A percentile compares a stretch with the other conserved stretches of the same genome.
These are phyloP conservation scores for Thaumetopoea pityocampa DNA, from an alignment of 1,140 invertebrate species.

Conservation along the genomic window DNA sequence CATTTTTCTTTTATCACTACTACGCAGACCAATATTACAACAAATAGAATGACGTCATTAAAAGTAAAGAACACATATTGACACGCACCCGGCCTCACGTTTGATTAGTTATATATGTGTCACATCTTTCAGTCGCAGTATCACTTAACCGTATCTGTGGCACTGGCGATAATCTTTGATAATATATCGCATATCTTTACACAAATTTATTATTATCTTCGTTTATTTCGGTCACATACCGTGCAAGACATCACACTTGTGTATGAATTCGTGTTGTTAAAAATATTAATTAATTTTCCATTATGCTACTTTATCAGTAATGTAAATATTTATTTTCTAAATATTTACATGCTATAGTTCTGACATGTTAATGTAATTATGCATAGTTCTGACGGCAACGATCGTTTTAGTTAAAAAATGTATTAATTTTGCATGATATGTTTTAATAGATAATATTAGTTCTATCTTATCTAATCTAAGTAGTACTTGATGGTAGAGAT, in stretches of 20 bases:
- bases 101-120: constrained; percentile 21
- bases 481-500: too few species aligned
- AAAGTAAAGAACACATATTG: constrained; percentile 20
- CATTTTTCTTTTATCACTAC: constrained; percentile 11
- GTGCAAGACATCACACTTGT: background rate
- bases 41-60: constrained; percentile 14
- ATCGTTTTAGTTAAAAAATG: background rate
- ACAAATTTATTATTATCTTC: constrained; percentile 19
- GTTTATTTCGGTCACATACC: constrained; percentile 5
- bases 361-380: background rate
- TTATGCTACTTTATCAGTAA: constrained; percentile 8
- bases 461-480: too few species aligned
- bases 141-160: constrained; percentile 35
- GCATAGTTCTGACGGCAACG: background rate
- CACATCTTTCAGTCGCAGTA: constrained; percentile 21
- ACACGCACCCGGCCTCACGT: constrained; percentile 13
- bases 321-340: constrained; percentile 17
- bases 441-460: too few species aligned
- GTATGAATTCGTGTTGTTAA: background rate
- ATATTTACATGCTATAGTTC: constrained; percentile 2
- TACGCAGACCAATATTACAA: background rate
- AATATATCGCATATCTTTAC: constrained; percentile 30
- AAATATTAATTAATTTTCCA: constrained; percentile 13
- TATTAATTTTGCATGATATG: too few species aligned
- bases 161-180: constrained; percentile 45